phyloP scores from a whole-genome alignment of 2,113 vertebrate species.

The Psettodes erumei region DNA sequence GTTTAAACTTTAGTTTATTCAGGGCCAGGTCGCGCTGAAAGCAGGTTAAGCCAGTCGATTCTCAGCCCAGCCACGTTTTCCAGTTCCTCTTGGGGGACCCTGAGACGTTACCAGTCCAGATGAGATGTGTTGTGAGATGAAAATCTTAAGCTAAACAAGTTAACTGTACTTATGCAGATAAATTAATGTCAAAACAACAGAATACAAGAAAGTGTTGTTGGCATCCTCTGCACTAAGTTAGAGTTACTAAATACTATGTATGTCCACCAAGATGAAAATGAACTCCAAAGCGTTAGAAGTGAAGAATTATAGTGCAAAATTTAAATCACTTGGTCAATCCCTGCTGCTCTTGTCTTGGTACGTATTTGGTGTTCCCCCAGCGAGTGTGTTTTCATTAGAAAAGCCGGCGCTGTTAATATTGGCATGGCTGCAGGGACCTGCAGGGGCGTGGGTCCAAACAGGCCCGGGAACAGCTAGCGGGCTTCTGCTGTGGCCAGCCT shows the following conservation, averaged over 20 bases:
- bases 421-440: slow-evolving; percentile 26
- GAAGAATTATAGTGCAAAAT: not conserved
- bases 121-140: no score
- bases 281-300: not conserved
- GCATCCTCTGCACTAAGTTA: not conserved
- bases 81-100: no score
- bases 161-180: not conserved
- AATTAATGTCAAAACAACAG: not conserved
- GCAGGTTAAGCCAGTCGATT: no score
- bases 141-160: not conserved
- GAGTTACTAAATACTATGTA: not conserved
- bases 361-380: not conserved
- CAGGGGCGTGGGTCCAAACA: slow-evolving; percentile 18
- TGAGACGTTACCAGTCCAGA: no score
- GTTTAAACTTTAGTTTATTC: no score
- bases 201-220: not conserved
- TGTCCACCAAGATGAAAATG: not conserved
- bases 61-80: no score
- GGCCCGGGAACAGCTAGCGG: slow-evolving; percentile 24
- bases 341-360: not conserved
- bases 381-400: slow-evolving; percentile 46
- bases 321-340: not conserved
- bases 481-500: slow-evolving; percentile 46
- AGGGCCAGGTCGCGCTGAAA: no score
- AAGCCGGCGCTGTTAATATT: slow-evolving; percentile 60